Conservation (phyloP, 30 jellyfish, hydroid and myxozoan species). For the Sanderia malayensis region DNA sequence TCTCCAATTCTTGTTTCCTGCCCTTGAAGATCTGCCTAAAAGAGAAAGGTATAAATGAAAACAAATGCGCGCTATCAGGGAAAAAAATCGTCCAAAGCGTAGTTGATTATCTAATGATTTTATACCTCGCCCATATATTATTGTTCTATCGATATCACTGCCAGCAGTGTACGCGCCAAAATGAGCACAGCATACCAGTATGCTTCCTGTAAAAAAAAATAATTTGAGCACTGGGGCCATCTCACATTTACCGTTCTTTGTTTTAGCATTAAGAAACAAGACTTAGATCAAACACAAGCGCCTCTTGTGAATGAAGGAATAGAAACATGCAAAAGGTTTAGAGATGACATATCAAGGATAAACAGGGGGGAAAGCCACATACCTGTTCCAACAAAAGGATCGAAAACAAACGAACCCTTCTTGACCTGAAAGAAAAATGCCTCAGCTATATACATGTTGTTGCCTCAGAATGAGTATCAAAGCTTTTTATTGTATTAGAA, state of each 20-base stretch:
- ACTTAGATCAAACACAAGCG: neutral
- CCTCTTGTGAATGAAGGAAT: too few relatives aligned
- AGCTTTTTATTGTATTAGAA: too few relatives aligned
- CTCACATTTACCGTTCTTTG: too few relatives aligned
- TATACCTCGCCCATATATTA: slow-evolving; percentile 85
- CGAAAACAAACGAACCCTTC: slow-evolving; percentile 70
- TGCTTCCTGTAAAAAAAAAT: slow-evolving; percentile 55
- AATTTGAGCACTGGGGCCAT: too few relatives aligned
- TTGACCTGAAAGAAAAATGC: slow-evolving; percentile 52
- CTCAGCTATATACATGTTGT: too few relatives aligned
- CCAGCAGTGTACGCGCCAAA: slow-evolving; percentile 94
- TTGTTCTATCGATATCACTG: slow-evolving; percentile 76
- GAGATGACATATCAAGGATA: neutral
- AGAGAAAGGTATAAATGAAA: neutral
- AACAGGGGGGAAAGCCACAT: slow-evolving; percentile 19
- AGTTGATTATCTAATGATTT: too few relatives aligned
- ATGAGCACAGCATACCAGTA: slow-evolving; percentile 82
- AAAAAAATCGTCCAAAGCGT: too few relatives aligned
- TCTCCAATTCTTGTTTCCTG: slow-evolving; percentile 73
- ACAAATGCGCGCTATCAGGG: neutral
- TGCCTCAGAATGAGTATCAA: too few relatives aligned
- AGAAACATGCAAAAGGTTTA: neutral
- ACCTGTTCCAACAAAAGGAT: slow-evolving; percentile 99
- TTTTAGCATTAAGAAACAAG: neutral
- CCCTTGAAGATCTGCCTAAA: slow-evolving; percentile 85